phyloP scores from a whole-genome alignment of 2,888 invertebrate genomes.

The Agrotis ipsilon region DNA sequence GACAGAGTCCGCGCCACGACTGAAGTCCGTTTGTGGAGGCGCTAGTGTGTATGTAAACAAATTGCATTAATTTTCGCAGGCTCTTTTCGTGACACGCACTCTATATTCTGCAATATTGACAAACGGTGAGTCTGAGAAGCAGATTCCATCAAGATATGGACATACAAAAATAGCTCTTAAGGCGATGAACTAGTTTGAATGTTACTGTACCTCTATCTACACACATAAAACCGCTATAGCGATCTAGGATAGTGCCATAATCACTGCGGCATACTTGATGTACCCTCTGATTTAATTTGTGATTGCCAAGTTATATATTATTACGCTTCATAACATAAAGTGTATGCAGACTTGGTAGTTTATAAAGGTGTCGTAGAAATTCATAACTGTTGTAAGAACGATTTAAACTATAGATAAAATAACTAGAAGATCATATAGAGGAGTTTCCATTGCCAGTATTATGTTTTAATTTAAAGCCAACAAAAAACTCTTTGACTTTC shows the following conservation, averaged over 20 bases:
- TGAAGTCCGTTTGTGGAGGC: too few species aligned
- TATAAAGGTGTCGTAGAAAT: conserved; percentile 13
- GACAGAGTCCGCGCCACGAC: too few species aligned
- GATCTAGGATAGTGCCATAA: conserved; percentile 28
- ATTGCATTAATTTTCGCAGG: too few species aligned
- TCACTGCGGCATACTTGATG: conserved; percentile 38
- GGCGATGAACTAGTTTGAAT: not conserved
- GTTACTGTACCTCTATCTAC: not conserved
- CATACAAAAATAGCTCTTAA: not conserved
- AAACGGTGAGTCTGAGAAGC: too few species aligned
- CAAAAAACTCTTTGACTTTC: too few species aligned
- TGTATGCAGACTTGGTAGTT: conserved; percentile 1
- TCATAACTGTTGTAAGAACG: not conserved
- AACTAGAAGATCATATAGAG: too few species aligned
- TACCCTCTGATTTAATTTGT: conserved; percentile 43
- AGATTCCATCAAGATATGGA: too few species aligned
- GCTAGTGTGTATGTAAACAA: too few species aligned
- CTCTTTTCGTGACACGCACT: too few species aligned
- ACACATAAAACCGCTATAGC: conserved; percentile 5
- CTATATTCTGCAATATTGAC: too few species aligned
- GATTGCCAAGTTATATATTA: conserved; percentile 14
- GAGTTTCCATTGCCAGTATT: too few species aligned
- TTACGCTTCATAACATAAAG: conserved; percentile 12
- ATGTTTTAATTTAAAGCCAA: too few species aligned
- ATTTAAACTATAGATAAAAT: not conserved